A percentile compares a stretch with the other conserved stretches of the same genome.
These are phyloP conservation scores for Tineola bisselliella DNA, from an alignment of 2,888 invertebrate species.

Conservation along the genomic window DNA sequence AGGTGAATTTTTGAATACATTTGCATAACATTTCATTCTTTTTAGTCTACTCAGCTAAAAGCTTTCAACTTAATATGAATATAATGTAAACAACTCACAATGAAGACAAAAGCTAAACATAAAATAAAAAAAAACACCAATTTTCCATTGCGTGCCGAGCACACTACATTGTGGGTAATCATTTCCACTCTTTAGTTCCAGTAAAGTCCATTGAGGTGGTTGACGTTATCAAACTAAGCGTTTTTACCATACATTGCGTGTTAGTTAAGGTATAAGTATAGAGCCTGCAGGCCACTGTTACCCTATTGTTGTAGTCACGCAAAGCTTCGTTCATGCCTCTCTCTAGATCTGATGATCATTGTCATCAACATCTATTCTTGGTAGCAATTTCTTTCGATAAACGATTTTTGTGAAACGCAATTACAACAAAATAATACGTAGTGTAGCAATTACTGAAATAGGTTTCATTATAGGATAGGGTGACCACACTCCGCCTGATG, in stretches of 20 bases:
- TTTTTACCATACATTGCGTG: not conserved
- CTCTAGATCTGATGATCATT: not conserved
- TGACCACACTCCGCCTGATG: too few species aligned
- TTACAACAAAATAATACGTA: too few species aligned
- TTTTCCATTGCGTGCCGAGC: not conserved
- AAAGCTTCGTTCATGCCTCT: not conserved
- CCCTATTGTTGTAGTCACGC: slow-evolving; percentile 6
- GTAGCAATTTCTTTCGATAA: not conserved
- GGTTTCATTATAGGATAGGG: too few species aligned
- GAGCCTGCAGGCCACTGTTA: slow-evolving; percentile 6
- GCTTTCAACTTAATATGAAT: too few species aligned
- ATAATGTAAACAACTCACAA: too few species aligned
- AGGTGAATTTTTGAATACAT: not conserved
- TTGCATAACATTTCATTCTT: not conserved
- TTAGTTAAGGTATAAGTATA: not conserved
- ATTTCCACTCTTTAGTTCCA: not conserved
- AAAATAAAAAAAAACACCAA: not conserved
- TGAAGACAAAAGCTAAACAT: too few species aligned
- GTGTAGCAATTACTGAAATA: too few species aligned
- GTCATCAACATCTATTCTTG: not conserved
- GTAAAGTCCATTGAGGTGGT: not conserved
- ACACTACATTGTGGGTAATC: not conserved
- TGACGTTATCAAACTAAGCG: not conserved
- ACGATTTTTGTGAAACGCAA: too few species aligned
- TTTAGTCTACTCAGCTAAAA: too few species aligned